Evolutionary conservation across 2,888 invertebrate species (phyloP).

Genomic region (Melipona bicolor): DNA sequence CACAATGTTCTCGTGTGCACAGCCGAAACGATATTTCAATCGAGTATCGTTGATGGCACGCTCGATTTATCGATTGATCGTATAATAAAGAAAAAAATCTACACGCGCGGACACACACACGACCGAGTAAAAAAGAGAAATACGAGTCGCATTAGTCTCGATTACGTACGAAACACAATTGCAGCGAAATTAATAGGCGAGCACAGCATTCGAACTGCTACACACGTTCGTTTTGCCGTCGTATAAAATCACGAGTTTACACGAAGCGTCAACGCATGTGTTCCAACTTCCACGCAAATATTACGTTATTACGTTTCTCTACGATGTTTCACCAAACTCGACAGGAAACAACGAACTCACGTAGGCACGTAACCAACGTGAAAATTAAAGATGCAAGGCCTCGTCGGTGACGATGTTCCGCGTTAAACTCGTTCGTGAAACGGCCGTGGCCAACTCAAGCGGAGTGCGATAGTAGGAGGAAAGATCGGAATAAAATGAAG

Average conservation of each 20-base stretch:
- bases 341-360: no score
- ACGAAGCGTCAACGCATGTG: neutral
- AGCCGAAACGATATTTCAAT: slow-evolving; percentile 40
- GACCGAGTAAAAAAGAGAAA: neutral
- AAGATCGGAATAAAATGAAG: slow-evolving; percentile 1
- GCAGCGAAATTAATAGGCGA: neutral
- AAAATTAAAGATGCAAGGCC: neutral
- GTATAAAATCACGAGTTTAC: neutral
- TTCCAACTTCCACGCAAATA: neutral
- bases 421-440: neutral
- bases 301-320: neutral
- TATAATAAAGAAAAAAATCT: neutral
- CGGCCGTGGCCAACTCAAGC: neutral
- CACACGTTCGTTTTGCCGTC: neutral
- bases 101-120: neutral
- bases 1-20: slow-evolving; percentile 20
- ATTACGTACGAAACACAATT: neutral
- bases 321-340: neutral
- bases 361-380: no score
- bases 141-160: neutral
- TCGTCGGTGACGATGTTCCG: neutral
- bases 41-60: neutral
- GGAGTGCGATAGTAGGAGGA: slow-evolving; percentile 1
- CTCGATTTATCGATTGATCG: slow-evolving; percentile 2
- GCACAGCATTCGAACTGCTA: neutral